Evolutionary conservation across 2,888 invertebrate genomes (phyloP), one percentile per base, ranked within the genome.

Genomic region (Bembecia ichneumoniformis): DNA sequence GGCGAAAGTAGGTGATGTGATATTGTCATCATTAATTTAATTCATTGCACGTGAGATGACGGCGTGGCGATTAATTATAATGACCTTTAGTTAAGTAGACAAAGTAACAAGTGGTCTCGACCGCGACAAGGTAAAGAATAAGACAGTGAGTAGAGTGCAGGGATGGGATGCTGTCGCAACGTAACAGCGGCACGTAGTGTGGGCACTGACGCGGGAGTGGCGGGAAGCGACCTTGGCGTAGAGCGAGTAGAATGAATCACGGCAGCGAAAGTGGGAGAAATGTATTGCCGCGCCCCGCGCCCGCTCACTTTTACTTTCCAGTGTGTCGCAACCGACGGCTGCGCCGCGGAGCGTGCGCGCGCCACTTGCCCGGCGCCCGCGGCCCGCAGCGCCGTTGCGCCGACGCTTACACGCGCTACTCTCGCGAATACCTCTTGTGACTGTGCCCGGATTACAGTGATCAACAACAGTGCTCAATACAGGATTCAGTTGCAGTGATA

Each of bases 241-340:
- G 52, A 55, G 58, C 67, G 71, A 63, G 64, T 28, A 28, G 68
- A 72, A 63, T 76, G 84, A 84, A 82, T 84, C 83, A 84, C 82
- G 59, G 70, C 77, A 77, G 84, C 81, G 87, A 86, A 86, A 87
- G 86, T 87, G 86, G 87, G 84, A 87, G 86, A 87, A 86, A 87
- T 82, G 86, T 74, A 70, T 66, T 68, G 69, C 71, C 53, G 58
- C 58, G 62, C 82, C 76, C 80, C 77, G 78, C 78, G 79, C 77
- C 80, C 81, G 74, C 77, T 83, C 77, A 87, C 84, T 84, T 87
- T 87, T 86, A 87, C 86, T 87, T 86, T 86, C 84, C 72, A 79
- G 75, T 77, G 81, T 84, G 86, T 81, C 86, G 86, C 84, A 87
- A 84, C 79, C 77, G 78, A 73, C 71, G 68, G 75, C 77, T 77